These are phyloP conservation scores for Phalloptychus januarius DNA, from an alignment of 2,797 vertebrate species.

Conservation along the genomic window DNA sequence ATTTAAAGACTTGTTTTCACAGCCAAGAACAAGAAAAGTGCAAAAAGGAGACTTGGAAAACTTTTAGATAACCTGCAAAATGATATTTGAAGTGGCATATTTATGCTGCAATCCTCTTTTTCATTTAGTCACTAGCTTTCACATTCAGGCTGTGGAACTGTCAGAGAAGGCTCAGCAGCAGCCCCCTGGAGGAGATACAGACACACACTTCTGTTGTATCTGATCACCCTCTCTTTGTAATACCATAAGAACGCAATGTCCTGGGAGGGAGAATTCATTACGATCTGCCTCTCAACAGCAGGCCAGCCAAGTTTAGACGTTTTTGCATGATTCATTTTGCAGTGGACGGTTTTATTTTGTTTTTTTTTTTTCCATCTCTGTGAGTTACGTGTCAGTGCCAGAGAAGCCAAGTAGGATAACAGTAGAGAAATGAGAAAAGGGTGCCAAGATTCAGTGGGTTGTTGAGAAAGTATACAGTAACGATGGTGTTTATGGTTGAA, in stretches of 20 bases:
- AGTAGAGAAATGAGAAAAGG: conserved; percentile 44
- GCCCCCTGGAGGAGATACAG: conserved; percentile 45
- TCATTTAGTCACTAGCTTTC: conserved; percentile 16
- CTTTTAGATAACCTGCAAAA: background rate
- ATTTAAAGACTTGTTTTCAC: background rate
- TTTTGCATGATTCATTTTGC: conserved; percentile 61
- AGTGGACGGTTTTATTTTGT: conserved; percentile 29
- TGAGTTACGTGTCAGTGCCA: conserved; percentile 57
- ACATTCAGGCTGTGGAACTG: conserved; percentile 19
- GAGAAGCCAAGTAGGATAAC: conserved; percentile 46
- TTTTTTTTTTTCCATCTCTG: conserved; percentile 26
- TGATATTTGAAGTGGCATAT: background rate
- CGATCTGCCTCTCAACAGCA: conserved; percentile 52
- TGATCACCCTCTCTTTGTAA: conserved; percentile 62
- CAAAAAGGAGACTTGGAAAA: background rate
- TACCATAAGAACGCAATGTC: conserved; percentile 54
- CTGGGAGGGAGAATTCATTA: conserved; percentile 65
- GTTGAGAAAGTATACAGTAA: conserved; percentile 37
- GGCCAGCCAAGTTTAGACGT: conserved; percentile 65
- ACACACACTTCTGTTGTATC: conserved; percentile 51
- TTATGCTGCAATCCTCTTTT: conserved; percentile 1
- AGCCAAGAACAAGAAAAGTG: background rate
- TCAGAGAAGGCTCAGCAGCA: conserved; percentile 21
- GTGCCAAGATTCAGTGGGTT: conserved; percentile 49
- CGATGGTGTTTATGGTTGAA: conserved; percentile 15